Percentiles rank a stretch among this genome's conserved stretches.
These are phyloP conservation scores for Poecilia gillii DNA, from an alignment of 2,797 vertebrate genomes.

Conservation along the genomic window DNA sequence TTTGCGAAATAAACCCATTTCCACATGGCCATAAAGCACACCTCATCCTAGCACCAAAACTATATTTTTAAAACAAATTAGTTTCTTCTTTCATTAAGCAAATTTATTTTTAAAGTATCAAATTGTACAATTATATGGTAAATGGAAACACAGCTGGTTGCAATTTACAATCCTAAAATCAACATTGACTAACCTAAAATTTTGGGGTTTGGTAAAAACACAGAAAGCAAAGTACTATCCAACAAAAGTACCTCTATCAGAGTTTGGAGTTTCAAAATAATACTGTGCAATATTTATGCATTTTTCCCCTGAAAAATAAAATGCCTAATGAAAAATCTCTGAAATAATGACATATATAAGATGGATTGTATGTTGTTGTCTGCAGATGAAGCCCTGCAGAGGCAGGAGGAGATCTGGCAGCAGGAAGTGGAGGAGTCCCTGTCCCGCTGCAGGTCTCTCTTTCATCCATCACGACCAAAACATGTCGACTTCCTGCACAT, in stretches of 20 bases:
- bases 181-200: not conserved
- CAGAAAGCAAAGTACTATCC: not conserved
- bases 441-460: conserved; percentile 57
- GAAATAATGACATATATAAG: not conserved
- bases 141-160: not conserved
- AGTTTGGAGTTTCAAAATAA: not conserved
- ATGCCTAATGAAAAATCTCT: not conserved
- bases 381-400: conserved; percentile 66
- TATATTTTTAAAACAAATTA: too few relatives aligned
- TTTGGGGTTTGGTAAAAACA: not conserved
- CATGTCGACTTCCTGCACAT: conserved; percentile 70
- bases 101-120: too few relatives aligned
- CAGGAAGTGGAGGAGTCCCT: conserved; percentile 71
- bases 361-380: not conserved
- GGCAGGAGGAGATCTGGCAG: conserved; percentile 71
- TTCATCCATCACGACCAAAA: conserved; percentile 63
- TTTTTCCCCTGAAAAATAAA: not conserved
- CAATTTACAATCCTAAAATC: not conserved
- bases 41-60: too few relatives aligned
- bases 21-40: too few relatives aligned
- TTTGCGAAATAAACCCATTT: too few relatives aligned
- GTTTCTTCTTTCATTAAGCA: too few relatives aligned
- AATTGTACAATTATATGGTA: too few relatives aligned
- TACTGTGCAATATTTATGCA: not conserved
- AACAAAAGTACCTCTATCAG: not conserved